Evolutionary conservation across 2,888 invertebrate genomes (phyloP).

Genomic region (Tinea trinotella): DNA sequence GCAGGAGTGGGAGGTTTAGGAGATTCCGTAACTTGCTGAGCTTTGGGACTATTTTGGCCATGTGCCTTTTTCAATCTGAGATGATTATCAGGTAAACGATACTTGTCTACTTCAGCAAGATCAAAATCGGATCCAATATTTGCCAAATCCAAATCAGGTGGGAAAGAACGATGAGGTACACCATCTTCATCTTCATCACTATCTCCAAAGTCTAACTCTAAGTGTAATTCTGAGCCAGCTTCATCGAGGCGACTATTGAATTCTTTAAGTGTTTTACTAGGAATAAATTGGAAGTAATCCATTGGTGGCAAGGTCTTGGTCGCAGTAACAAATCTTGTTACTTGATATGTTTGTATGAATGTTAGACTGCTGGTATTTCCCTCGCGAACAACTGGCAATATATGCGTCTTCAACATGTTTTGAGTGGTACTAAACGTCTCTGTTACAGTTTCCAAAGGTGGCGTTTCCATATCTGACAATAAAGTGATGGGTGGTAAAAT

Average conservation of each 20-base stretch:
- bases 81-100: conserved; percentile 68
- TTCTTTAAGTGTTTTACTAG: conserved; percentile 88
- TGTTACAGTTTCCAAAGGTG: conserved; percentile 88
- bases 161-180: conserved; percentile 65
- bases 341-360: conserved; percentile 89
- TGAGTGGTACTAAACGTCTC: conserved; percentile 95
- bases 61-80: conserved; percentile 63
- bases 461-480: conserved; percentile 84
- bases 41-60: conserved; percentile 49
- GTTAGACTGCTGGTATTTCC: conserved; percentile 82
- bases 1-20: conserved; percentile 63
- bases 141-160: conserved; percentile 79
- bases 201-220: conserved; percentile 89
- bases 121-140: conserved; percentile 82
- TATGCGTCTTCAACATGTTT: conserved; percentile 88
- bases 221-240: conserved; percentile 88
- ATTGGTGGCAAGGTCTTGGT: conserved; percentile 91
- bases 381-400: conserved; percentile 85
- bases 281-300: conserved; percentile 89
- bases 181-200: conserved; percentile 77
- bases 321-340: conserved; percentile 89
- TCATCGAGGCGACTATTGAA: conserved; percentile 91
- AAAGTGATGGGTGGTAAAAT: conserved; percentile 86
- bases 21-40: conserved; percentile 64
- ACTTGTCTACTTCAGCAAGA: conserved; percentile 78